phyloP scores from a whole-genome alignment of 2,888 invertebrate species.

The Drosophila helvetica region DNA sequence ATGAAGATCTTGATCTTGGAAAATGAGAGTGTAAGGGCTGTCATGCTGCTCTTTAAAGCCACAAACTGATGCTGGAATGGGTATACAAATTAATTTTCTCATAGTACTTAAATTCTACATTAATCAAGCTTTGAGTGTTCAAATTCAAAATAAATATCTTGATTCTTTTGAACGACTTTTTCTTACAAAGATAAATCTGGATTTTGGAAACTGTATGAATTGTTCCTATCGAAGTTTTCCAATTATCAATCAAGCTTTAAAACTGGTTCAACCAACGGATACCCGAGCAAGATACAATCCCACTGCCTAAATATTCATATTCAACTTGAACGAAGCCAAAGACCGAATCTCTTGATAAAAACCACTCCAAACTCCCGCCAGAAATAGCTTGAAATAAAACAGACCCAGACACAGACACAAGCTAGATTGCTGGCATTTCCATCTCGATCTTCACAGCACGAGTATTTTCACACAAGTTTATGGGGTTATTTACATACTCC shows the following conservation, averaged over 20 bases:
- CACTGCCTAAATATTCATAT: neutral
- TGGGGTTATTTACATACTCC: neutral
- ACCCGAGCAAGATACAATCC: neutral
- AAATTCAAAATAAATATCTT: neutral
- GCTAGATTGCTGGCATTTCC: neutral
- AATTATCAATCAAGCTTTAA: neutral
- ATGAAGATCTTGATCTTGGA: neutral
- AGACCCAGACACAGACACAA: neutral
- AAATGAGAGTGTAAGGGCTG: neutral
- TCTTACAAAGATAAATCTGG: too few relatives aligned
- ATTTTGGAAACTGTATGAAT: too few relatives aligned
- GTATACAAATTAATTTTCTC: too few relatives aligned
- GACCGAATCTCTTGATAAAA: constrained; percentile 1
- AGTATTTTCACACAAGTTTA: constrained; percentile 13
- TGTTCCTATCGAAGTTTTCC: too few relatives aligned
- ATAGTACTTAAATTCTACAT: neutral
- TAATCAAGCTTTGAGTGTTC: neutral
- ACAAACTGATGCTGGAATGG: too few relatives aligned
- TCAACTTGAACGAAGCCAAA: neutral
- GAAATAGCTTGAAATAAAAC: constrained; percentile 5
- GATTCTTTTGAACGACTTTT: too few relatives aligned
- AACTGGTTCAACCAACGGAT: neutral
- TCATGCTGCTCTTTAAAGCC: too few relatives aligned
- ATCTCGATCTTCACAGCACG: neutral
- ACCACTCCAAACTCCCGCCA: constrained; percentile 5